Base-by-base conservation (phyloP, 1,140 invertebrate genomes). In the Acromyrmex heyeri region DNA sequence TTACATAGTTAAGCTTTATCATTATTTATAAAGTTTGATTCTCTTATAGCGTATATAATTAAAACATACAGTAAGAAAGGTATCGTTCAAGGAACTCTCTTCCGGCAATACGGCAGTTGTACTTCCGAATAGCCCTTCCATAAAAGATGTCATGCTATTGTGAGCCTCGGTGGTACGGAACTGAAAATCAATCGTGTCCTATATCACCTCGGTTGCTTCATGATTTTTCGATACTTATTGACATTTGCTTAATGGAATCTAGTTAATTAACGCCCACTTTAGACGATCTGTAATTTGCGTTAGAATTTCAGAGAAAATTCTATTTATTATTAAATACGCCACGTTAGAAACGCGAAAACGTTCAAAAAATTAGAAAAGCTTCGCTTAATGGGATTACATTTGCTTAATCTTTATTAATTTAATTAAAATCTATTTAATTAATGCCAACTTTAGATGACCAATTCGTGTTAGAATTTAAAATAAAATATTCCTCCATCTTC, bases 131-230 rank as follows among this genome's bases (percentile, higher is more conserved):
- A 96, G 53, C 12, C 94, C 94, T 5, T 93, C 90, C 64, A 93
- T 92, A 77, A 96, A 96, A 14, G 92, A 86, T 27, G 79, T 75
- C 83, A 95, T 92, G 79, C 94, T 95, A 2, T 90, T 73, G 10
- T 86, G 85, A 2, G 93, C 55, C 16, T 81, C 82, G 0, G 91
- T 93, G 21, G 94, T 91, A 30, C 92, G 92, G 72, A 96, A 95
- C 95, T 95, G 67, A 85, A 92, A 86, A 62, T 76, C 34, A 65
- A 79, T 73, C n/a, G 62, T 34, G 38, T 85, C 2, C 27, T n/a
- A 50, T 12, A 55, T 76, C n/a, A 34, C 16, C 82, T 30, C 16
- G 16, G 18, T 6, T 83, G 75, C 81, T 79, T 91, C 87, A 73
- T 30, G 4, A 44, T 50, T 61, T 86, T 87, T 88, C 87, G 27